Percentiles rank a stretch among this genome's conserved stretches.
Conservation (phyloP, 2,888 invertebrate species). For the Ennomos erosarius region DNA sequence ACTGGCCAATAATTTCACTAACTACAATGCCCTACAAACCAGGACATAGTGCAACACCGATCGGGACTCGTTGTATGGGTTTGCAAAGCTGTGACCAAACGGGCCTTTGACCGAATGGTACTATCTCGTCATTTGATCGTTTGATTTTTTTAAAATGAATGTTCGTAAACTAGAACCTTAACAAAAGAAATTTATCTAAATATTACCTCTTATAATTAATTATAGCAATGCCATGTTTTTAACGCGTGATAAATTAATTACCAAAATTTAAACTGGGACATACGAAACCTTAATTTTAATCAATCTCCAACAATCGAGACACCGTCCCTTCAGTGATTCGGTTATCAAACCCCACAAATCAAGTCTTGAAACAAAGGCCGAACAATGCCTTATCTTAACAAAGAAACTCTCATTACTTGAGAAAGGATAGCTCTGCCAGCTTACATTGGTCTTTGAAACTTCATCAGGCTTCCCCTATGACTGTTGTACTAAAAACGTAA, state of each 20-base stretch:
- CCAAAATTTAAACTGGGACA: slow-evolving; percentile 26
- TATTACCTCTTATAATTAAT: no score
- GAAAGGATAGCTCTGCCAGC: slow-evolving; percentile 52
- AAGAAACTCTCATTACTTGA: slow-evolving; percentile 57
- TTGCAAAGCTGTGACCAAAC: no score
- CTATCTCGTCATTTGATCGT: no score
- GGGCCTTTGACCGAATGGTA: no score
- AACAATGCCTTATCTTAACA: slow-evolving; percentile 59
- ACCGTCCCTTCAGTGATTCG: slow-evolving; percentile 46
- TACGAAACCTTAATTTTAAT: slow-evolving; percentile 52
- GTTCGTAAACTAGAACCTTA: no score
- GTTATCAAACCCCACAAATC: slow-evolving; percentile 63
- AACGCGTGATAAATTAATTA: slow-evolving; percentile 2
- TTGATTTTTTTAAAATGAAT: no score
- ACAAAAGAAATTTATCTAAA: no score
- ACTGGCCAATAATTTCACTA: no score
- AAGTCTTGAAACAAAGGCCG: slow-evolving; percentile 41
- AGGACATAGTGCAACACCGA: no score
- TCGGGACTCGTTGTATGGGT: no score
- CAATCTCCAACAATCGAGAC: slow-evolving; percentile 48
- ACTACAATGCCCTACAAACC: no score
- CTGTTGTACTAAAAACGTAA: slow-evolving; percentile 14
- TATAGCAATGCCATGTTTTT: background rate
- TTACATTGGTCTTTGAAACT: slow-evolving; percentile 49
- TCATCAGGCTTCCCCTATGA: slow-evolving; percentile 43